These are phyloP conservation scores for Stegostoma tigrinum DNA, from an alignment of 2,113 vertebrate species.

Conservation along the genomic window DNA sequence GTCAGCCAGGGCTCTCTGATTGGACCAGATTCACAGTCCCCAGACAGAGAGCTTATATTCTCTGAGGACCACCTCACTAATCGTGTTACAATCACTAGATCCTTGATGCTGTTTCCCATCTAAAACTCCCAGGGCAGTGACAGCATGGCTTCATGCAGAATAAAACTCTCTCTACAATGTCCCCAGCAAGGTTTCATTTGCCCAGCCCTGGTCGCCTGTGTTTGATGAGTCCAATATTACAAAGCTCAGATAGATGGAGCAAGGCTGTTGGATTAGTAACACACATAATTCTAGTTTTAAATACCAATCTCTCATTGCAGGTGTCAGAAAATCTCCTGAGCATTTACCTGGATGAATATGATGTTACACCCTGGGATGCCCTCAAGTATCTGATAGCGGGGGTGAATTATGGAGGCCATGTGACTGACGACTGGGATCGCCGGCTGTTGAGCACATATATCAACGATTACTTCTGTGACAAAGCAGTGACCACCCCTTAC, in stretches of 20 bases:
- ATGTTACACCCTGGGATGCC: conserved; percentile 79
- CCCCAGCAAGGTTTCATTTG: background rate
- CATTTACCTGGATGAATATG: conserved; percentile 73
- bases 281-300: background rate
- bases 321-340: conserved; percentile 76
- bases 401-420: conserved; percentile 77
- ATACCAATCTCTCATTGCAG: conserved; percentile 42
- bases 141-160: background rate
- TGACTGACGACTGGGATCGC: conserved; percentile 79
- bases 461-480: conserved; percentile 76
- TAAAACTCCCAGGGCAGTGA: background rate
- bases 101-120: background rate
- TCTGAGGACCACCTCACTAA: too few species aligned
- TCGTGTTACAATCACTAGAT: too few species aligned
- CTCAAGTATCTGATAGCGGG: conserved; percentile 76
- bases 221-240: background rate
- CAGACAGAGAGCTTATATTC: too few species aligned
- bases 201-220: too few species aligned
- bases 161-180: background rate
- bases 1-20: too few species aligned
- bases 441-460: conserved; percentile 77
- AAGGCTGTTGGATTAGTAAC: background rate
- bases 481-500: conserved; percentile 51
- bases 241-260: background rate
- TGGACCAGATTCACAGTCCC: too few species aligned